Percentiles rank a stretch among this genome's conserved stretches.
These are phyloP conservation scores for Cryptus armator DNA, from an alignment of 2,888 invertebrate genomes.

Conservation along the genomic window DNA sequence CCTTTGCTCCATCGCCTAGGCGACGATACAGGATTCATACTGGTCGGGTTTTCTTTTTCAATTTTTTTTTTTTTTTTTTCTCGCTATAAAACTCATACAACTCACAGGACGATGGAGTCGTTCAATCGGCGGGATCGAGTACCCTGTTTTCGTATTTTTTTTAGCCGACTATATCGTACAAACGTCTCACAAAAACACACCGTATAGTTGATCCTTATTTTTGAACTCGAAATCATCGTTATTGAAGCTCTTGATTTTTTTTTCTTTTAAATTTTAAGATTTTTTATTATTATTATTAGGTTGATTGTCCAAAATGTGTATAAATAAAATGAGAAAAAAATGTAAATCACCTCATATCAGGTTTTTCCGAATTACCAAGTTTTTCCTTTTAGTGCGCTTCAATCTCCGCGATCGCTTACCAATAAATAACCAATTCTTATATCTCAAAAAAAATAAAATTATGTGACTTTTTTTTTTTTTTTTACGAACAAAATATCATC, in stretches of 20 bases:
- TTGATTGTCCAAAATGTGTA: too few relatives aligned
- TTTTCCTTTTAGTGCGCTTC: too few relatives aligned
- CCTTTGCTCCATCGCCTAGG: background rate
- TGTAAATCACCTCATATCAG: too few relatives aligned
- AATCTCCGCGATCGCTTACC: too few relatives aligned
- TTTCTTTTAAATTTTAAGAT: too few relatives aligned
- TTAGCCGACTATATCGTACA: background rate
- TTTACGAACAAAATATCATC: background rate
- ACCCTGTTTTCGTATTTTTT: background rate
- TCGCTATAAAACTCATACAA: constrained; percentile 28
- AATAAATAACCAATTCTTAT: too few relatives aligned
- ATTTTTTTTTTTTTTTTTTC: constrained; percentile 20
- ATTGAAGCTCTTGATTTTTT: too few relatives aligned
- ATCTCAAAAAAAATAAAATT: background rate
- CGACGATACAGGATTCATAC: constrained; percentile 74
- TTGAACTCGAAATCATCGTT: too few relatives aligned
- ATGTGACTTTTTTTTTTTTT: background rate
- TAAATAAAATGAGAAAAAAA: too few relatives aligned
- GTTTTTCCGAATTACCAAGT: too few relatives aligned
- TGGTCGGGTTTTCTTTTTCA: constrained; percentile 61
- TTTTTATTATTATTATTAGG: too few relatives aligned
- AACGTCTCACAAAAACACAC: background rate
- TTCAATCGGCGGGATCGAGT: background rate
- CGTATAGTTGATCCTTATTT: too few relatives aligned
- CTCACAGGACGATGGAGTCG: background rate